Evolutionary conservation across 2,888 invertebrate genomes (phyloP), one percentile per base, ranked within the genome.

Genomic region (Pollenia angustigena): DNA sequence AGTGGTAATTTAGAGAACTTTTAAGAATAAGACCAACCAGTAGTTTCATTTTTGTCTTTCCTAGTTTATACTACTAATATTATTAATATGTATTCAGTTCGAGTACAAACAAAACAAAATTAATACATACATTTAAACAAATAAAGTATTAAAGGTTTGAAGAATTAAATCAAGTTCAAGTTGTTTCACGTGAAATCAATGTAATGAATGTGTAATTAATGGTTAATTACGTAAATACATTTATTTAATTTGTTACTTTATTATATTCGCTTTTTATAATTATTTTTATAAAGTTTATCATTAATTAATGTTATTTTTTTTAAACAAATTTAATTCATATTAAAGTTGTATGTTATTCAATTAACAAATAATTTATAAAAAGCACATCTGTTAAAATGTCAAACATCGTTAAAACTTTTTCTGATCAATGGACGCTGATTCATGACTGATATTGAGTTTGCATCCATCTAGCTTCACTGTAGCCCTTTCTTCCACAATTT

Each of bases 91-190:
- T 66, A 68, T 7, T 66, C 4, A 40, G 56, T 74, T 60, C 8
- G 9, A 42, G n/a, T 42, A 16, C 18, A 4, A 52, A 14, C 12
- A 54, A 42, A 42, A 40, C 4, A 23, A 32, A 32, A 1, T 32
- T 32, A 32, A 6, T 52, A 32, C 32, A 32, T 58, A 12, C 8
- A 10, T 42, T 42, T n/a, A 18, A 14, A 42, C 14, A 72, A 56
- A 56, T 64, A 1, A 32, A 32, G 32, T 32, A 32, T 32, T 32
- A 32, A 32, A 32, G 32, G 32, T 32, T 32, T 32, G 12, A 60
- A n/a, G 32, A 44, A 7, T 42, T 7, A 54, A 23, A 52, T 75
- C 75, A 82, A 82, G 72, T 84, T 84, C 78, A 71, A 72, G 66
- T 78, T 84, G 52, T 12, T 74, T 62, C 68, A 50, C 50, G 50